Evolutionary conservation across 2,113 vertebrate species (phyloP).

Genomic region (Leucoraja erinaceus): DNA sequence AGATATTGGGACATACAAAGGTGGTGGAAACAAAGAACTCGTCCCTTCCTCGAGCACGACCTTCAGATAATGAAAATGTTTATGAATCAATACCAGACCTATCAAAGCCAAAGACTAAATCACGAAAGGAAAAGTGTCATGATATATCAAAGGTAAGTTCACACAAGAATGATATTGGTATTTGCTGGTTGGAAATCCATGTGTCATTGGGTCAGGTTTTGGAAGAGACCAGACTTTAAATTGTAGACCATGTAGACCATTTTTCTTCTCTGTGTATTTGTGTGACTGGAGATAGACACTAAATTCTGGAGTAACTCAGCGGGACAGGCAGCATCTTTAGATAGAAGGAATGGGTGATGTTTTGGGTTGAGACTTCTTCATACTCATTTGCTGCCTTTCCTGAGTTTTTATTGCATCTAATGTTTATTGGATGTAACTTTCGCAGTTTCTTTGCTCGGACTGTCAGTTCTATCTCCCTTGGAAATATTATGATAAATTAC

Average conservation of each 20-base stretch:
- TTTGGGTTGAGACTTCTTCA: too few relatives aligned
- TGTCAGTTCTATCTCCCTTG: not conserved
- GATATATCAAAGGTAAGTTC: not conserved
- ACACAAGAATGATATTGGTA: not conserved
- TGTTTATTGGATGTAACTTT: too few relatives aligned
- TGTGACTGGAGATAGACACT: too few relatives aligned
- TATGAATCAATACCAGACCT: conserved; percentile 62
- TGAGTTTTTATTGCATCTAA: not conserved
- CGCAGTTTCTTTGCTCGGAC: not conserved
- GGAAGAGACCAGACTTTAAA: not conserved
- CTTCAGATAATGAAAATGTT: conserved; percentile 58
- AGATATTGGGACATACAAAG: not conserved
- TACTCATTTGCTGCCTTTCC: not conserved
- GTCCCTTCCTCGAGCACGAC: not conserved
- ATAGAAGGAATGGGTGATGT: too few relatives aligned
- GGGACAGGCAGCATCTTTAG: too few relatives aligned
- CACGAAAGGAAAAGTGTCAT: fast-evolving
- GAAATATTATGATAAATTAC: not conserved
- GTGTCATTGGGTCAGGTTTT: not conserved
- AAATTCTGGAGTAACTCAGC: too few relatives aligned
- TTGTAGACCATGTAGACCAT: not conserved
- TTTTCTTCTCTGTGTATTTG: not conserved
- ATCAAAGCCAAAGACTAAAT: conserved; percentile 37
- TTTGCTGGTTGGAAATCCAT: not conserved
- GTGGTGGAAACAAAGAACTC: not conserved